Evolutionary conservation across 2,113 vertebrate species (phyloP).

Genomic region (Cephalopterus ornatus): DNA sequence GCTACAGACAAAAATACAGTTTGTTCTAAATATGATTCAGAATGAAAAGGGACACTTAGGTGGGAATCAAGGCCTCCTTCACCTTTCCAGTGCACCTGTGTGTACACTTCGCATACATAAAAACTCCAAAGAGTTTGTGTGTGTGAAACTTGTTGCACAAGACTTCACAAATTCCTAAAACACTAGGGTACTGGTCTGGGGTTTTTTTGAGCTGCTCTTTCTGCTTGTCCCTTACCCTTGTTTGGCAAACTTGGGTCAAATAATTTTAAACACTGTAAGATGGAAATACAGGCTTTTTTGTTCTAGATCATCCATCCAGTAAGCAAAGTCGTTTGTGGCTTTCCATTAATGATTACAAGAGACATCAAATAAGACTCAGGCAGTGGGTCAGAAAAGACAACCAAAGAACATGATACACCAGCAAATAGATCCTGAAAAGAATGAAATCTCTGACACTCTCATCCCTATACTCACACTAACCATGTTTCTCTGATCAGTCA

Average conservation of each 20-base stretch:
- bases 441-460: not conserved
- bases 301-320: not conserved
- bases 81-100: not conserved
- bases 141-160: not conserved
- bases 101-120: accelerated
- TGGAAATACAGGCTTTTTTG: not conserved
- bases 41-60: not conserved
- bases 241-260: not conserved
- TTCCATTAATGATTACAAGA: not conserved
- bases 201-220: not conserved
- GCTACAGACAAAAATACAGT: not conserved
- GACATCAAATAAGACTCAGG: not conserved
- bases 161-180: not conserved
- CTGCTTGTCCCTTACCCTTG: not conserved
- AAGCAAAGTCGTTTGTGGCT: not conserved
- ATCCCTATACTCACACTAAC: not conserved
- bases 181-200: accelerated
- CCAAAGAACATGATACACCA: not conserved
- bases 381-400: not conserved
- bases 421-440: not conserved
- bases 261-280: not conserved
- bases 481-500: not conserved
- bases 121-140: not conserved
- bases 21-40: not conserved
- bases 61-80: accelerated